Percentiles rank a stretch among this genome's conserved stretches.
Conservation (phyloP, 2,797 vertebrate species). For the Harpagifer antarcticus region DNA sequence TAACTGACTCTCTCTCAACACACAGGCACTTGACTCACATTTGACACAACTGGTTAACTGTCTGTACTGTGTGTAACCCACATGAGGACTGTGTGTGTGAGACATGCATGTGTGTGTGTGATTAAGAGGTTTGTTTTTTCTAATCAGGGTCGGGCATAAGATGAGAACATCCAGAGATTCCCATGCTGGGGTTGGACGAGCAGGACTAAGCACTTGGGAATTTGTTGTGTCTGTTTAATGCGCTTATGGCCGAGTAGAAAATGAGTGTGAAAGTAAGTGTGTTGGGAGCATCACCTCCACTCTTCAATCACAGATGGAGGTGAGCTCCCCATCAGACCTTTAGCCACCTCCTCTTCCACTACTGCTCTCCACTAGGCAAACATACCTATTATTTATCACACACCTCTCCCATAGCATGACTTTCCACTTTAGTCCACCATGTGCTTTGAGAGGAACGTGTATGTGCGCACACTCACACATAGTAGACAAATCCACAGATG, state of each 20-base stretch:
- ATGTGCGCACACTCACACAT: slow-evolving; percentile 10
- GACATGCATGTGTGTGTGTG: slow-evolving; percentile 4
- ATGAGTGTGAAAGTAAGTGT: slow-evolving; percentile 51
- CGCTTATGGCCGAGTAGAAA: slow-evolving; percentile 32
- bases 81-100: not conserved
- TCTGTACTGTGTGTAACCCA: not conserved
- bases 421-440: slow-evolving; percentile 68
- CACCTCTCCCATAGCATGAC: slow-evolving; percentile 56
- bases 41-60: not conserved
- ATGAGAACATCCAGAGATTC: slow-evolving; percentile 3
- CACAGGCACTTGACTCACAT: not conserved
- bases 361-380: slow-evolving; percentile 57
- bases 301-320: slow-evolving; percentile 61
- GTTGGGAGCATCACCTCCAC: slow-evolving; percentile 49
- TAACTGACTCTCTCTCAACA: too few relatives aligned
- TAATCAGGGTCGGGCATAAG: slow-evolving; percentile 41
- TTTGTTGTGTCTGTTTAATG: slow-evolving; percentile 44
- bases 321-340: slow-evolving; percentile 59
- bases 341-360: slow-evolving; percentile 39
- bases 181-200: not conserved
- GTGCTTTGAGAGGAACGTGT: slow-evolving; percentile 8
- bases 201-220: slow-evolving; percentile 21
- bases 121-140: slow-evolving; percentile 25
- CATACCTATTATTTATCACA: slow-evolving; percentile 67
- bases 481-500: slow-evolving; percentile 10